These are phyloP conservation scores for Camelus bactrianus DNA, from an alignment of 2,113 vertebrate species.

Conservation along the genomic window DNA sequence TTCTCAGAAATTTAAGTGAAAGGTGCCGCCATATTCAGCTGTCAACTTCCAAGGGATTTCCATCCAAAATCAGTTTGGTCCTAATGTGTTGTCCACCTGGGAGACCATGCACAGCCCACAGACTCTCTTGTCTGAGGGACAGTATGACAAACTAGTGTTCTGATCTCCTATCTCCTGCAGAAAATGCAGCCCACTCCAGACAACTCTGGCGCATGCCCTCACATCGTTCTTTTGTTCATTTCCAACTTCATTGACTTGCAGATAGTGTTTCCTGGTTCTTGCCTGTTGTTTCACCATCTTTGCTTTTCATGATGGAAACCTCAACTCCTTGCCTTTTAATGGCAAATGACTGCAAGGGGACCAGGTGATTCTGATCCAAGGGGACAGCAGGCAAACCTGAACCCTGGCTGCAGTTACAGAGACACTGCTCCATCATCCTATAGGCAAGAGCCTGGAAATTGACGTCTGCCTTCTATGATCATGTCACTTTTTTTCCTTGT, in stretches of 20 bases:
- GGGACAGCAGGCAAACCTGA: not conserved
- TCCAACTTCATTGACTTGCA: not conserved
- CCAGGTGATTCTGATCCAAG: not conserved
- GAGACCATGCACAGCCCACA: not conserved
- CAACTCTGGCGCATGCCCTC: rapidly evolving
- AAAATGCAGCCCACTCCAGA: not conserved
- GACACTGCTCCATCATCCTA: rapidly evolving
- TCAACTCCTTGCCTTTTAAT: not conserved
- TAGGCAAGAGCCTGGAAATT: not conserved
- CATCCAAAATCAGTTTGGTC: not conserved
- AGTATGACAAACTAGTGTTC: not conserved
- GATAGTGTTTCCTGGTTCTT: not conserved
- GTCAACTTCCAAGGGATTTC: not conserved
- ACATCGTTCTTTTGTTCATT: rapidly evolving
- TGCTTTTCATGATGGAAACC: not conserved
- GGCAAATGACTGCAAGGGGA: not conserved
- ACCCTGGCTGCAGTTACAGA: not conserved
- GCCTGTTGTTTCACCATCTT: not conserved
- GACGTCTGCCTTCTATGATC: not conserved
- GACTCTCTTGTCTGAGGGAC: not conserved
- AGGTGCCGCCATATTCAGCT: too few relatives aligned
- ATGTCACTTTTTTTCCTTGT: not conserved
- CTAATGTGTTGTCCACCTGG: too few relatives aligned
- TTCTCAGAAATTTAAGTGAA: not conserved
- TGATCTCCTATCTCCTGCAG: not conserved